phyloP scores from a whole-genome alignment of 2,888 invertebrate species.

The Hirtodrosophila histrioides region DNA sequence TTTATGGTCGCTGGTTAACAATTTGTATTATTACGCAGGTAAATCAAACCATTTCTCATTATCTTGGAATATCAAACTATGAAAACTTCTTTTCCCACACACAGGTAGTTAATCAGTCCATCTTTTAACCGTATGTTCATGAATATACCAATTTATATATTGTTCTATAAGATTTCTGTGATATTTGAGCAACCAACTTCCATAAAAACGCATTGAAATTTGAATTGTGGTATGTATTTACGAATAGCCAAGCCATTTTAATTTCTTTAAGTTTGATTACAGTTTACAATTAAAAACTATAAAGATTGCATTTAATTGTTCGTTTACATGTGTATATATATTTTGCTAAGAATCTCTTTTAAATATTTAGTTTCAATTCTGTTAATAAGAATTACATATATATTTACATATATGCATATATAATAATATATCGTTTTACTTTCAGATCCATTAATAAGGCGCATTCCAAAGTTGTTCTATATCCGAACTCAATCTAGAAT shows the following conservation, averaged over 20 bases:
- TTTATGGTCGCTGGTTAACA: too few relatives aligned
- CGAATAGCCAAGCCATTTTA: slow-evolving; percentile 80
- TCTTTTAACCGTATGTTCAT: too few relatives aligned
- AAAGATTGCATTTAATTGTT: slow-evolving; percentile 76
- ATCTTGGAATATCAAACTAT: too few relatives aligned
- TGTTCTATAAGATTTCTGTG: too few relatives aligned
- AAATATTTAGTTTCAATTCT: slow-evolving; percentile 41
- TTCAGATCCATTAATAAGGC: slow-evolving; percentile 80
- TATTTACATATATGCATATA: slow-evolving; percentile 44
- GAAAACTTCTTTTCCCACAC: too few relatives aligned
- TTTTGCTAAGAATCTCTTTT: slow-evolving; percentile 70
- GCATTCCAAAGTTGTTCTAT: slow-evolving; percentile 71
- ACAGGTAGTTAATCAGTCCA: too few relatives aligned
- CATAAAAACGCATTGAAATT: slow-evolving; percentile 11
- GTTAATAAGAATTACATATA: slow-evolving; percentile 42
- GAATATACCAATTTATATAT: too few relatives aligned
- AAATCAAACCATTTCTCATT: too few relatives aligned
- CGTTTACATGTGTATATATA: slow-evolving; percentile 58
- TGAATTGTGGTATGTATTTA: slow-evolving; percentile 50
- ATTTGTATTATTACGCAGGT: too few relatives aligned
- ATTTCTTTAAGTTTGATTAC: slow-evolving; percentile 70
- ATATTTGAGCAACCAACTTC: not conserved
- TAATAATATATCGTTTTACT: slow-evolving; percentile 43
- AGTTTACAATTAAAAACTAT: slow-evolving; percentile 70
- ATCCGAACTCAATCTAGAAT: slow-evolving; percentile 72